Percentiles rank a stretch among this genome's conserved stretches.
Evolutionary conservation across 2,888 invertebrate species (phyloP).

Genomic region (Callimorpha dominula): DNA sequence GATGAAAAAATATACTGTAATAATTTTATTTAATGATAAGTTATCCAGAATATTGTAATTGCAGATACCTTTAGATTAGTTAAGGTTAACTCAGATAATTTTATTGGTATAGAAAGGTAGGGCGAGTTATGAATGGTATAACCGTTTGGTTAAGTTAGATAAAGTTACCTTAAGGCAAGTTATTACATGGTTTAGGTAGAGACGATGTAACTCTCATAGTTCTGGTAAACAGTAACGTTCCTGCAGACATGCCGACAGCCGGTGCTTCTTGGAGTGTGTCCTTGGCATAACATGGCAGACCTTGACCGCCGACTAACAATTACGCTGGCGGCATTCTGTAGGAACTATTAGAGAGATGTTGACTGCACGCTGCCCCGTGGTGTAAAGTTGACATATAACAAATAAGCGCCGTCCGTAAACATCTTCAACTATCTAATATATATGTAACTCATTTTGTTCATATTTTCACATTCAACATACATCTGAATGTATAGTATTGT

Average conservation of each 20-base stretch:
- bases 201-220: constrained; percentile 66
- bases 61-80: constrained; percentile 49
- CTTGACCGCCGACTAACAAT: background rate
- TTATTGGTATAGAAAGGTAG: constrained; percentile 60
- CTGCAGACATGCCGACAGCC: background rate
- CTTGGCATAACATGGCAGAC: background rate
- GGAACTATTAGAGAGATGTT: constrained; percentile 8
- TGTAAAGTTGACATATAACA: constrained; percentile 40
- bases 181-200: constrained; percentile 64
- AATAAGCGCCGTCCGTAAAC: constrained; percentile 75
- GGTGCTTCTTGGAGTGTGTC: background rate
- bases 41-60: constrained; percentile 85
- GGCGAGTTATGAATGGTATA: constrained; percentile 67
- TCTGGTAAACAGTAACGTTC: constrained; percentile 57
- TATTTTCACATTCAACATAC: constrained; percentile 35
- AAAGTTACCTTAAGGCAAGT: constrained; percentile 67
- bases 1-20: constrained; percentile 44
- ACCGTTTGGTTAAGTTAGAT: constrained; percentile 74
- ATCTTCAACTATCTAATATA: constrained; percentile 51
- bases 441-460: constrained; percentile 33
- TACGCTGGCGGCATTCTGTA: background rate
- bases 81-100: constrained; percentile 68
- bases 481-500: constrained; percentile 35
- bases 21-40: constrained; percentile 74
- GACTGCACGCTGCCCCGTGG: constrained; percentile 51